Evolutionary conservation across 2,113 vertebrate genomes (phyloP), one percentile per base, ranked within the genome.

Genomic region (Dolichotis patagonum): DNA sequence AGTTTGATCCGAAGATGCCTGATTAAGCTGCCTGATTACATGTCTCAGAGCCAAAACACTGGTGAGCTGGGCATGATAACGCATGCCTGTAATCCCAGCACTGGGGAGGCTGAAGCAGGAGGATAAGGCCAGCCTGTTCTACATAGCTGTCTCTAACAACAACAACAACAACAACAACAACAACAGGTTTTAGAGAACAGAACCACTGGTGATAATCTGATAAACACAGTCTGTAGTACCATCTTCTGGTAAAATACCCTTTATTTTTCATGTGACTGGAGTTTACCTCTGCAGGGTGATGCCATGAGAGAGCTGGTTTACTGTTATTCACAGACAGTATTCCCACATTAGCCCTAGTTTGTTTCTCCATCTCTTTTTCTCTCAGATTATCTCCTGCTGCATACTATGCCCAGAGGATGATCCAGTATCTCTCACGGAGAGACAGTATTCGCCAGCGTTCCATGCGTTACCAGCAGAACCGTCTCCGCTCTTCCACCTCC

Each of bases 341-440:
- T 88, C 87, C 92, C 77, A 88, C 94, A 97, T 85, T 91, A 94
- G 97, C 94, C 95, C 96, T 97, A 98, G 96, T 96, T 90, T 96
- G 85, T 97, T 94, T 98, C 96, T 98, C 95, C 96, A 20, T 98
- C 54, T 98, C 86, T 98, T 65, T 97, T 77, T 97, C 96, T 81
- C 95, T 97, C 98, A 99, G 99, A 96, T 99, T 99, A 92, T 99
- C 99, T 97, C 99, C 99, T 90, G 99, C 99, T 95, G 99, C 99
- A 5, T 99, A 99, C 98, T 99, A 99, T 80, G 99, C 99, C 95
- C 99, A 99, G 99, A 99, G 99, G 96, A 99, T 99, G 99, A 99
- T 99, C 99, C 99, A 99, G 98, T 99, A 99, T 94, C 99, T 99
- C 97, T 99, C 99, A 6, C 99, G 99, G 82, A 99, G 99, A 97